Evolutionary conservation across 2,113 vertebrate species (phyloP).

Genomic region (Phyllostomus hastatus): DNA sequence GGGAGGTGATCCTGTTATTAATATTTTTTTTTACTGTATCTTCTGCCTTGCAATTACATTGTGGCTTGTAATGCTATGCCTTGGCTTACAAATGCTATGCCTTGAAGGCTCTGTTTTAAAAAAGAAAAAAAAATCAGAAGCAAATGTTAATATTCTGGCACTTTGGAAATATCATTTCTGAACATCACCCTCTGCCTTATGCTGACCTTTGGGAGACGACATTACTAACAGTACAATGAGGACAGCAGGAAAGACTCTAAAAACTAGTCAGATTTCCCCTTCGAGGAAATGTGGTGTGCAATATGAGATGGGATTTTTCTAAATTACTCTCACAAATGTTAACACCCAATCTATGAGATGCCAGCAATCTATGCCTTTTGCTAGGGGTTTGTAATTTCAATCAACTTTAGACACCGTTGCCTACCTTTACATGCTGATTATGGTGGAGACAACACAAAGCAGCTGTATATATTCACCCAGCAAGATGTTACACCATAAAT

Average conservation of each 20-base stretch:
- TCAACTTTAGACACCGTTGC: not conserved
- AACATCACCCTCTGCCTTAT: not conserved
- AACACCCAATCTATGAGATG: not conserved
- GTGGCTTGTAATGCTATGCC: not conserved
- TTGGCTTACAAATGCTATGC: not conserved
- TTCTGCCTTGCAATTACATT: not conserved
- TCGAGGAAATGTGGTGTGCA: not conserved
- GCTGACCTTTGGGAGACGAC: conserved; percentile 23
- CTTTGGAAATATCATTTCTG: conserved; percentile 38
- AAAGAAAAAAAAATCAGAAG: not conserved
- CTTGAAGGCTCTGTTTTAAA: not conserved
- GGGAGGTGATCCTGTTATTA: not conserved
- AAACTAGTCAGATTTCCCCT: not conserved
- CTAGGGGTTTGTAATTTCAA: not conserved
- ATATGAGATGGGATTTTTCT: not conserved
- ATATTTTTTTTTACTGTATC: no score
- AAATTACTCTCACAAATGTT: not conserved
- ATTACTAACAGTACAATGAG: conserved; percentile 3
- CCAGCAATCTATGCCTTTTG: not conserved
- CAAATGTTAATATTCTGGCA: not conserved
- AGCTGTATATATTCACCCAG: not conserved
- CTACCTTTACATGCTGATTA: not conserved
- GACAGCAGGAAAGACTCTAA: not conserved
- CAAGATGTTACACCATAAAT: not conserved
- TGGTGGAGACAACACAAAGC: not conserved